Conservation (phyloP, 2,113 vertebrate species). For the Megaceryle torquata region DNA sequence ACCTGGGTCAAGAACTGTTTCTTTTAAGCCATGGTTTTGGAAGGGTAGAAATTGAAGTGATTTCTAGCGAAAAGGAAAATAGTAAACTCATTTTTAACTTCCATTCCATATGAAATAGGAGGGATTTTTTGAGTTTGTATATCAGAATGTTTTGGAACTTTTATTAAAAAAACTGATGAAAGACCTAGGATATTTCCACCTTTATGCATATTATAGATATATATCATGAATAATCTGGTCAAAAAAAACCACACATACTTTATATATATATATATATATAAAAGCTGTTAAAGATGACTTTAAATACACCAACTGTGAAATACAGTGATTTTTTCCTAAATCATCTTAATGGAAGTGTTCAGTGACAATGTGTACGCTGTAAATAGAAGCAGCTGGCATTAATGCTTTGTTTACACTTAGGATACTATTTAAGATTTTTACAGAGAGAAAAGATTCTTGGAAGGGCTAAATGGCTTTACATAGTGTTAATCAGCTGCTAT, state of each 20-base stretch:
- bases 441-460: neutral
- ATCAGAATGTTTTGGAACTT: neutral
- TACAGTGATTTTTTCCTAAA: neutral
- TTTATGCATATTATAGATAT: neutral
- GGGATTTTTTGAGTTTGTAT: neutral
- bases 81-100: neutral
- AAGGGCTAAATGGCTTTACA: neutral
- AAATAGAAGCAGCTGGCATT: neutral
- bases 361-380: neutral
- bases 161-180: neutral
- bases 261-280: no score
- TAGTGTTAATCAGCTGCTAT: neutral
- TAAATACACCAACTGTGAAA: neutral
- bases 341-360: neutral
- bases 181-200: neutral
- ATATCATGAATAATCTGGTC: neutral
- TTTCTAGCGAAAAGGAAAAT: neutral
- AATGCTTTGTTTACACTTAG: neutral
- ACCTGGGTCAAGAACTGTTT: accelerated
- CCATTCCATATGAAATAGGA: accelerated
- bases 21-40: accelerated
- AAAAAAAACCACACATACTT: neutral
- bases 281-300: neutral
- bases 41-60: neutral
- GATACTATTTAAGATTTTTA: neutral